phyloP scores from a whole-genome alignment of 2,888 invertebrate species.

The Sminthurinus aureus region DNA sequence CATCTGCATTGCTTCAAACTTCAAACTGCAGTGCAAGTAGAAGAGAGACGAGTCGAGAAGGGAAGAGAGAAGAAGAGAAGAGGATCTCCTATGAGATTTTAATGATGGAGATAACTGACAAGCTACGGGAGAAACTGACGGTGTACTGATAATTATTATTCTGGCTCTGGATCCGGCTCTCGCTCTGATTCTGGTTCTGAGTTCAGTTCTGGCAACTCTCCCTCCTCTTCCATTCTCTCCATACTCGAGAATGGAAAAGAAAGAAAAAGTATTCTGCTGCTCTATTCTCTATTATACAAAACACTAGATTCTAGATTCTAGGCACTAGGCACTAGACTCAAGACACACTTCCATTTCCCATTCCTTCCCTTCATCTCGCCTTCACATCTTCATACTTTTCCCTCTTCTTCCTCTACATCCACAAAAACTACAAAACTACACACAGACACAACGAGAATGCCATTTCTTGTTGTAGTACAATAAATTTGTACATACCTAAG shows the following conservation, averaged over 20 bases:
- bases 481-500: too few relatives aligned
- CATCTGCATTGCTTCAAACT: conserved; percentile 41
- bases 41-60: too few relatives aligned
- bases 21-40: conserved; percentile 23
- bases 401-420: too few relatives aligned
- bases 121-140: conserved; percentile 28
- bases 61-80: too few relatives aligned
- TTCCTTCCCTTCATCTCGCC: too few relatives aligned
- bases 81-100: conserved; percentile 39
- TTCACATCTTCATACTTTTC: too few relatives aligned
- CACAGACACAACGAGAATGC: too few relatives aligned
- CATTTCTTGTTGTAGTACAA: background rate
- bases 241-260: background rate
- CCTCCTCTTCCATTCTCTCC: background rate
- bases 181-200: background rate
- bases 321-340: background rate
- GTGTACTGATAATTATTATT: conserved; percentile 40
- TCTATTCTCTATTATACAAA: background rate
- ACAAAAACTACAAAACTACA: too few relatives aligned
- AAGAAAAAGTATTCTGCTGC: conserved; percentile 1
- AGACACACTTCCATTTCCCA: background rate
- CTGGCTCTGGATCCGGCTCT: conserved; percentile 14
- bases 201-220: background rate
- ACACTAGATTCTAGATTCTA: too few relatives aligned
- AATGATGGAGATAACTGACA: conserved; percentile 43